Evolutionary conservation across 92 coral and sea anemone genomes (phyloP).

Genomic region (Paragorgia papillata): DNA sequence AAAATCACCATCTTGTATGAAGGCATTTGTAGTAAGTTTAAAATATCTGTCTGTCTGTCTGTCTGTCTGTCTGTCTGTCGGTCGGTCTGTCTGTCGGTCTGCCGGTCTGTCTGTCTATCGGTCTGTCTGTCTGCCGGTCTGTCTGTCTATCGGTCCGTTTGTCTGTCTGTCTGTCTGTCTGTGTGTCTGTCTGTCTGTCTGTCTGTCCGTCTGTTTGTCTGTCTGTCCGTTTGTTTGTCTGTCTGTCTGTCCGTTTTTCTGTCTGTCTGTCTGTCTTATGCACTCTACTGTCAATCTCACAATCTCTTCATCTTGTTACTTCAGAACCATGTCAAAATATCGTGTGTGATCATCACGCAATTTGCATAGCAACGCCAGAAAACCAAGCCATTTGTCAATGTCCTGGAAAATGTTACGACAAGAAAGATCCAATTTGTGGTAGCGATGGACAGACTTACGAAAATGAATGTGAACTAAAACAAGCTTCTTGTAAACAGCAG

Average conservation of each 20-base stretch:
- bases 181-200: background rate
- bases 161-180: background rate
- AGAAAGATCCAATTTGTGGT: conserved; percentile 68
- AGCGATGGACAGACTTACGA: conserved; percentile 59
- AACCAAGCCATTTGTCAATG: conserved; percentile 77
- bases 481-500: conserved; percentile 60
- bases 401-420: conserved; percentile 63
- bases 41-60: background rate
- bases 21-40: conserved; percentile 30
- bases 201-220: no score
- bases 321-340: conserved; percentile 72
- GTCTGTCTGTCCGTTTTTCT: no score
- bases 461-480: conserved; percentile 60
- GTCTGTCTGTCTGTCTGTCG: no score
- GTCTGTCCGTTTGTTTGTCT: no score
- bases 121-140: no score
- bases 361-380: conserved; percentile 59
- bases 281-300: background rate
- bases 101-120: no score
- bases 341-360: conserved; percentile 65
- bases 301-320: background rate
- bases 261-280: no score
- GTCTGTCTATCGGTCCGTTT: no score
- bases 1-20: conserved; percentile 53
- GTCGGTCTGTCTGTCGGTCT: no score